Percentiles rank a stretch among this genome's conserved stretches.
Conservation (phyloP, 2,797 vertebrate genomes). For the Siniperca scherzeri region DNA sequence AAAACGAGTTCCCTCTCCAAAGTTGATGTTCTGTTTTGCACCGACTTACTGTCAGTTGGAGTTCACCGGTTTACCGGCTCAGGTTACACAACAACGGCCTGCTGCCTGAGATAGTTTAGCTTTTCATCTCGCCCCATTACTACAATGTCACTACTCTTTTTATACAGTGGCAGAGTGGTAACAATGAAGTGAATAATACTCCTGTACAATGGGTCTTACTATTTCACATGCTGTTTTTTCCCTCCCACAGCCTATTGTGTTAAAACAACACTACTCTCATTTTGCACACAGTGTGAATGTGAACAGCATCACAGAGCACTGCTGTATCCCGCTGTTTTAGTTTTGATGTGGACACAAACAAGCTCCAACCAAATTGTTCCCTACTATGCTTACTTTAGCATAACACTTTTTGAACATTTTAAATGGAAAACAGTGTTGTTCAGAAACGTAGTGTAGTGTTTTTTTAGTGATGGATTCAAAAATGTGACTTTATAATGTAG, state of each 20-base stretch:
- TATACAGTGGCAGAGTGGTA: constrained; percentile 74
- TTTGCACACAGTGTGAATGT: constrained; percentile 82
- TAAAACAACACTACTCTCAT: constrained; percentile 81
- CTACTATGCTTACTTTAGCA: constrained; percentile 54
- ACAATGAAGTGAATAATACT: constrained; percentile 83
- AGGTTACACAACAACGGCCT: constrained; percentile 77
- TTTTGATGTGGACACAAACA: constrained; percentile 79
- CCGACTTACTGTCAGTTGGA: constrained; percentile 60
- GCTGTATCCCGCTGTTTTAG: constrained; percentile 72
- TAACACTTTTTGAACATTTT: constrained; percentile 39
- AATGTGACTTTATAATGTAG: not conserved
- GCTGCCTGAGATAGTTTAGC: constrained; percentile 75
- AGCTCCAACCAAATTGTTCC: constrained; percentile 65
- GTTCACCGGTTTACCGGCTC: constrained; percentile 69
- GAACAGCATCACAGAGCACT: constrained; percentile 78
- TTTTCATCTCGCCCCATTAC: constrained; percentile 73
- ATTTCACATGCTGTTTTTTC: constrained; percentile 79
- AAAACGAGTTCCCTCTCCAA: constrained; percentile 54
- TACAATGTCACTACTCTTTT: constrained; percentile 76
- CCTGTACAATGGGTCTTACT: constrained; percentile 79
- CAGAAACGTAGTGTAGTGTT: constrained; percentile 5
- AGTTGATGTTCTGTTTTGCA: constrained; percentile 45
- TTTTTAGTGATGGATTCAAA: not conserved
- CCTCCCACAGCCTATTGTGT: constrained; percentile 78
- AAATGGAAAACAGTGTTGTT: constrained; percentile 22